Percentiles rank a stretch among this genome's conserved stretches.
Conservation (phyloP, 2,888 invertebrate species). For the Macrophya annulata region DNA sequence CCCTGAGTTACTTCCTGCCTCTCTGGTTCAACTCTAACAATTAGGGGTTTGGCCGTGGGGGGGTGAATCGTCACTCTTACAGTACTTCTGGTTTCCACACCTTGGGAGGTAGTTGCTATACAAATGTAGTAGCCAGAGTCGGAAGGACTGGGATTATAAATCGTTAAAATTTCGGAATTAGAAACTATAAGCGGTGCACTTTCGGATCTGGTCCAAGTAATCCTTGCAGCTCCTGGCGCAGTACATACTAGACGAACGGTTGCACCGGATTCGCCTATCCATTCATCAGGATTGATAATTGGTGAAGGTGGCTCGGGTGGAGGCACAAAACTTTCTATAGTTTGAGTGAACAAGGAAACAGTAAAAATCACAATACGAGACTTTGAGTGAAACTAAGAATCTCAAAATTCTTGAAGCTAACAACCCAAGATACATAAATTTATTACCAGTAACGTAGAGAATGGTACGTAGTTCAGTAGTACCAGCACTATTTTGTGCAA, state of each 20-base stretch:
- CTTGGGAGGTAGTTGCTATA: constrained; percentile 83
- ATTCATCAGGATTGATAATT: constrained; percentile 83
- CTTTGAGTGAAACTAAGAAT: neutral
- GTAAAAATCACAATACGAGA: neutral
- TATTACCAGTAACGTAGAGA: constrained; percentile 83
- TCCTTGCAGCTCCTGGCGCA: constrained; percentile 78
- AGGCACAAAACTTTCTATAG: neutral
- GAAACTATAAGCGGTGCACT: constrained; percentile 82
- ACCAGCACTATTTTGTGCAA: constrained; percentile 88
- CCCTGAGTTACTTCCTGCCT: constrained; percentile 86
- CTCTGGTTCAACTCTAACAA: constrained; percentile 83
- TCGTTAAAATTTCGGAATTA: constrained; percentile 86
- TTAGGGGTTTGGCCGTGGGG: constrained; percentile 78
- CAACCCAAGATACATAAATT: neutral
- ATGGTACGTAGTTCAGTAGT: constrained; percentile 84
- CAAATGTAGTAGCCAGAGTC: constrained; percentile 95
- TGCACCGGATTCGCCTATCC: constrained; percentile 84
- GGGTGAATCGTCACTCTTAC: constrained; percentile 79
- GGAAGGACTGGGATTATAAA: constrained; percentile 85
- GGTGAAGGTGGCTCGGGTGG: constrained; percentile 68
- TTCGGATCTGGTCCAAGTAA: constrained; percentile 82
- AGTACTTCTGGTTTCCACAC: constrained; percentile 79
- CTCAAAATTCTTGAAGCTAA: neutral
- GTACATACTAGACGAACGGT: constrained; percentile 83
- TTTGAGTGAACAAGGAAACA: neutral